phyloP scores from a whole-genome alignment of 2,797 vertebrate genomes.

The Acanthurus leucopareius region DNA sequence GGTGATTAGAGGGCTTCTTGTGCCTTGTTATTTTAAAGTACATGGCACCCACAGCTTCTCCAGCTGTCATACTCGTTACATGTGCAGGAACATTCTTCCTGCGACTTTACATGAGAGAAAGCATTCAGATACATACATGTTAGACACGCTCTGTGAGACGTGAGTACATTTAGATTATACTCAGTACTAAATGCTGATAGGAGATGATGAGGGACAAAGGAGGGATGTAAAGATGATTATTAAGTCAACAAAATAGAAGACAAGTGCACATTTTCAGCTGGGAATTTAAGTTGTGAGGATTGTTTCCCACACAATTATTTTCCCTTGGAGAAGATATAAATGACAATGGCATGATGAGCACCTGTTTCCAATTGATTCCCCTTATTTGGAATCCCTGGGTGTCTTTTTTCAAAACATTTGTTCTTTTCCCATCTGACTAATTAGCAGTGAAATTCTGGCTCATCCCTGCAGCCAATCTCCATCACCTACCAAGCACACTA shows the following conservation, averaged over 20 bases:
- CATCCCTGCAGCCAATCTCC: conserved; percentile 44
- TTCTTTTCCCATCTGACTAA: conserved; percentile 62
- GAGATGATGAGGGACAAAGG: conserved; percentile 32
- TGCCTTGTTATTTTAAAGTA: conserved; percentile 72
- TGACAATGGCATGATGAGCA: neutral
- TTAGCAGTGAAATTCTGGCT: conserved; percentile 46
- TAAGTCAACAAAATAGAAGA: conserved; percentile 59
- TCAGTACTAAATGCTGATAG: conserved; percentile 19
- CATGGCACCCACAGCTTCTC: conserved; percentile 48
- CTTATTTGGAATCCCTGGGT: conserved; percentile 17
- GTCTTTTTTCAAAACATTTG: conserved; percentile 10
- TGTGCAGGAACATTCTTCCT: conserved; percentile 37
- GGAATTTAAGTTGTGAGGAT: conserved; percentile 11
- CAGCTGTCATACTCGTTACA: conserved; percentile 59
- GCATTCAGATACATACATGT: neutral
- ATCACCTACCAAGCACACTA: conserved; percentile 38
- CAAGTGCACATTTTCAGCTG: conserved; percentile 43
- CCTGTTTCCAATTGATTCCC: conserved; percentile 19
- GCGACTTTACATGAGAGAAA: conserved; percentile 28
- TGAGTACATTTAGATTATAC: conserved; percentile 3
- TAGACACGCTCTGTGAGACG: conserved; percentile 1
- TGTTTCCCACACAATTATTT: conserved; percentile 44
- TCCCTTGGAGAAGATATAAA: conserved; percentile 5
- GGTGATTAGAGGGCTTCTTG: conserved; percentile 73
- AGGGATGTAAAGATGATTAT: conserved; percentile 51